A percentile compares a stretch with the other conserved stretches of the same genome.
Conservation (phyloP, 2,888 invertebrate species). For the Siphonodentalium dalli region DNA sequence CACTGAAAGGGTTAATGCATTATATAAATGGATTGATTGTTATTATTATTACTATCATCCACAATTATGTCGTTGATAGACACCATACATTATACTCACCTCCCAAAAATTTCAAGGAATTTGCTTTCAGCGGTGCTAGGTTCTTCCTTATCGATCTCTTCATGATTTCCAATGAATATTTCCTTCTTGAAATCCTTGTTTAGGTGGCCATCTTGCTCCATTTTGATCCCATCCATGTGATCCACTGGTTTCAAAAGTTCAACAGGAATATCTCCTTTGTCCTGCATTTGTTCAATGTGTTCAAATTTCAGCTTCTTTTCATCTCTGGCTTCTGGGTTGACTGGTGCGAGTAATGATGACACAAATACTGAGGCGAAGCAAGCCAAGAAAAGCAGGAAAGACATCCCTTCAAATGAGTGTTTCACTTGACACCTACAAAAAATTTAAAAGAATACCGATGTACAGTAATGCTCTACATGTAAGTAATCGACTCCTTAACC, state of each 20-base stretch:
- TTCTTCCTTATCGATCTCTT: slow-evolving; percentile 50
- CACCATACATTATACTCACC: slow-evolving; percentile 37
- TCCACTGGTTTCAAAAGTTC: slow-evolving; percentile 61
- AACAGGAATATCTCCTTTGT: slow-evolving; percentile 23
- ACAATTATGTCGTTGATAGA: neutral
- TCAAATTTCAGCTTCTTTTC: neutral
- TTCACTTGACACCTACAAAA: too few species aligned
- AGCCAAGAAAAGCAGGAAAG: too few species aligned
- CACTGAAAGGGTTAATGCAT: too few species aligned
- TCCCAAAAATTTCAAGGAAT: slow-evolving; percentile 60
- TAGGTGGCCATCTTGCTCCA: slow-evolving; percentile 67
- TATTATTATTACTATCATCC: neutral
- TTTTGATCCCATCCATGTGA: slow-evolving; percentile 66
- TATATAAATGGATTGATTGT: neutral
- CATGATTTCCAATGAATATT: slow-evolving; percentile 64
- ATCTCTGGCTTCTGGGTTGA: too few species aligned
- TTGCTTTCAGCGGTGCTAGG: slow-evolving; percentile 44
- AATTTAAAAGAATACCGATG: too few species aligned
- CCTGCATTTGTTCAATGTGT: neutral
- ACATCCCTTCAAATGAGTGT: too few species aligned
- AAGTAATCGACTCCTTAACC: too few species aligned
- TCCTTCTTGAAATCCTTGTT: slow-evolving; percentile 67
- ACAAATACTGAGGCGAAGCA: too few species aligned
- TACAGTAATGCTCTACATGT: too few species aligned
- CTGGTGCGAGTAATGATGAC: too few species aligned